Conservation (phyloP, 2,888 invertebrate species). For the Pocota personata region DNA sequence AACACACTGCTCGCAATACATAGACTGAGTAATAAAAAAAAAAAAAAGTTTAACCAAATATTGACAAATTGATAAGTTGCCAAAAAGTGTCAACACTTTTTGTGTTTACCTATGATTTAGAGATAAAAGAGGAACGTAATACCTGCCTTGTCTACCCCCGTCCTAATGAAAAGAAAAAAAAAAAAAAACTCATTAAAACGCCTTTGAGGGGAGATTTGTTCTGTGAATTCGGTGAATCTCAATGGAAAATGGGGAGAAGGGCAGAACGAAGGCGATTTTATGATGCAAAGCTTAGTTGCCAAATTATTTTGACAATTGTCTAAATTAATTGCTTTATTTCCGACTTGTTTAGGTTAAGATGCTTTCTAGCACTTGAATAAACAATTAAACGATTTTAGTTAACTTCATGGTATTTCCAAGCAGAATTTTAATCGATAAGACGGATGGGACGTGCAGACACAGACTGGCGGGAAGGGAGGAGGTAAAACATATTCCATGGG, state of each 20-base stretch:
- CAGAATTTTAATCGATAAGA: slow-evolving; percentile 17
- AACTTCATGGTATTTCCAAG: background rate
- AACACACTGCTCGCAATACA: background rate
- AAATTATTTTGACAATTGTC: slow-evolving; percentile 8
- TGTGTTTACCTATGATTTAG: slow-evolving; percentile 58
- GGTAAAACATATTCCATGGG: slow-evolving; percentile 26
- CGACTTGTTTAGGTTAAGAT: slow-evolving; percentile 8
- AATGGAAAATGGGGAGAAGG: background rate
- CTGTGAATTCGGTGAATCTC: background rate
- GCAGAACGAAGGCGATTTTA: background rate
- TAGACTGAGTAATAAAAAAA: background rate
- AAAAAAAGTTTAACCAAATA: slow-evolving; percentile 48
- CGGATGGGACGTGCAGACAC: background rate
- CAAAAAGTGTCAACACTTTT: slow-evolving; percentile 60
- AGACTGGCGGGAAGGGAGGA: too few relatives aligned
- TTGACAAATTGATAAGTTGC: slow-evolving; percentile 67
- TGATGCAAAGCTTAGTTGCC: background rate
- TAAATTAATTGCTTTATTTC: slow-evolving; percentile 47
- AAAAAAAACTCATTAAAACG: slow-evolving; percentile 51
- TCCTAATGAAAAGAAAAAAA: too few relatives aligned
- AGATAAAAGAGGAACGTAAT: slow-evolving; percentile 31
- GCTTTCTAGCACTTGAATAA: background rate
- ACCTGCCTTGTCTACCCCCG: background rate
- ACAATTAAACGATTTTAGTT: background rate
- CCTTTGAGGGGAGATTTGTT: background rate